Evolutionary conservation across 35 echinoderm and acorn worm species (phyloP).

Genomic region (Chiridota heheva): DNA sequence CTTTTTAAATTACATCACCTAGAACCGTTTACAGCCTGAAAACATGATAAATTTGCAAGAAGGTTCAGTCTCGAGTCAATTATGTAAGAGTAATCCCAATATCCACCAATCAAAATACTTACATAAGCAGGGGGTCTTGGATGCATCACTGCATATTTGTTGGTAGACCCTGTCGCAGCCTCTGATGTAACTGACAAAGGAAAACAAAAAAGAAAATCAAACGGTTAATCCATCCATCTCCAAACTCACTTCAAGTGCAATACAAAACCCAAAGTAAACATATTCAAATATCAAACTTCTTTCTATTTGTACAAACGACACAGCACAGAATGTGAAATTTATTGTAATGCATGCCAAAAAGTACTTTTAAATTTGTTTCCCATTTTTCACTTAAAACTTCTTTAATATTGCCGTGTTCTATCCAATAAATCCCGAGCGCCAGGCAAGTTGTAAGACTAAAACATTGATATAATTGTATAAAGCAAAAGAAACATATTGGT

Average conservation of each 20-base stretch:
- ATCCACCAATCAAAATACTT: not conserved
- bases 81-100: not conserved
- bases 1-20: no score
- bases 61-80: no score
- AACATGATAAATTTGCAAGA: no score
- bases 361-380: no score
- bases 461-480: no score
- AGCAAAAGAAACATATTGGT: no score
- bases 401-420: no score
- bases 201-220: not conserved
- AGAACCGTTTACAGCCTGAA: no score
- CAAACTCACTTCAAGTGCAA: not conserved
- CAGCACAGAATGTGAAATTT: not conserved
- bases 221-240: not conserved
- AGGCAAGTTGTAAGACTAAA: no score
- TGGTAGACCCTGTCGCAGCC: not conserved
- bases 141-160: constrained; percentile 42
- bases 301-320: not conserved
- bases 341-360: no score
- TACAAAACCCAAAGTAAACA: not conserved
- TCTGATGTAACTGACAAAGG: constrained; percentile 45
- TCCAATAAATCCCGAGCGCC: no score
- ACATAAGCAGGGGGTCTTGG: constrained; percentile 57
- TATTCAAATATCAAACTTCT: not conserved
- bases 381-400: no score